Base-by-base conservation (phyloP, 2,888 invertebrate species). In the Hirudinaria manillensis region DNA sequence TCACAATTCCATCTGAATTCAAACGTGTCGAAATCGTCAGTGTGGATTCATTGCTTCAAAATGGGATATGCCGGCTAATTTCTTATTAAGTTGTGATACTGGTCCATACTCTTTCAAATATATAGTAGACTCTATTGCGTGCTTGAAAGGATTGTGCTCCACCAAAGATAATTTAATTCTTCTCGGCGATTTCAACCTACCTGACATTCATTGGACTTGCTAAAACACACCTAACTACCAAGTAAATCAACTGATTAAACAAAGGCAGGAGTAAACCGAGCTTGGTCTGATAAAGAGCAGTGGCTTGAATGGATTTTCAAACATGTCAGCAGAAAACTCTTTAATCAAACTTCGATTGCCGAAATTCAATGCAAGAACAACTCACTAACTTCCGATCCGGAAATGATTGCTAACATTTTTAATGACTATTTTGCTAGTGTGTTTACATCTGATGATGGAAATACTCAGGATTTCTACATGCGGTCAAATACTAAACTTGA, bases 331-430 rank as follows among this genome's bases (percentile, higher is more conserved):
- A 56, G 56, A 4, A 7, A 3, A 56, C 4, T 56, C 27, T 56
- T 16, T 27, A 56, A 3, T 16, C 27, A 27, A 27, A 56, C 4
- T 27, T 56, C 56, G 27, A 4, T 56, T 27, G 16, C n/a, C 56
- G 16, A 56, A 56, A 27, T 56, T 56, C 56, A 56, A 16, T 56
- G 56, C 56, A 56, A 56, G n/a, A 27, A 56, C 56, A 56, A 56
- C 56, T 56, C 56, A 56, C 56, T 16, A 4, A 3, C 56, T 56
- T 56, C 16, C 56, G 16, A 3, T 24, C 56, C 56, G 3, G 27
- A 27, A 56, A 56, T 21, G 16, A 16, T 24, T 56, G 16, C 56
- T 6, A 3, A 16, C 4, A 56, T 16, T 24, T 16, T 56, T 16
- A 56, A 56, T 7, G 6, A 16, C 16, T 56, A 7, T 7, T 7